Evolutionary conservation across 2,888 invertebrate genomes (phyloP).

Genomic region (Sinodicranocentrus sp.): DNA sequence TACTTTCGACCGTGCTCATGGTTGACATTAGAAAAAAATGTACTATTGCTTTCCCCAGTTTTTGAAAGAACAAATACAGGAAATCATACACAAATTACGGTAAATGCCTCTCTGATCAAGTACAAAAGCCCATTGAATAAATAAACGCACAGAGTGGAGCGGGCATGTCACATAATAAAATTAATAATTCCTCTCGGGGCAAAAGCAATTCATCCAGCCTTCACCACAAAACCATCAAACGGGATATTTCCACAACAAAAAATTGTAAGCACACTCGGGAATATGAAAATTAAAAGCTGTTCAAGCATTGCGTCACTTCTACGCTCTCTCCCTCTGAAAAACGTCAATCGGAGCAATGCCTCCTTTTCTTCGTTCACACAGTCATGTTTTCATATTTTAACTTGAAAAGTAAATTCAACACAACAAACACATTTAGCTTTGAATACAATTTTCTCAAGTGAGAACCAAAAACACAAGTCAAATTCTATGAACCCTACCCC

Average conservation of each 20-base stretch:
- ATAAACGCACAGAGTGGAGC: too few relatives aligned
- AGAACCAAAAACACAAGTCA: too few relatives aligned
- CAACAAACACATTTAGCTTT: neutral
- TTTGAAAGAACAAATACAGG: too few relatives aligned
- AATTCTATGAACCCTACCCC: too few relatives aligned
- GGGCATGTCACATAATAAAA: neutral
- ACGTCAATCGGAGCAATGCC: conserved; percentile 5
- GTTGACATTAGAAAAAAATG: too few relatives aligned
- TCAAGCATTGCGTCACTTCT: neutral
- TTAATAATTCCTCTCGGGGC: neutral
- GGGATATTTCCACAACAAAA: conserved; percentile 12
- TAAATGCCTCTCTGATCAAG: too few relatives aligned
- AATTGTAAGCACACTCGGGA: neutral
- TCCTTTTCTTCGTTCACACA: neutral
- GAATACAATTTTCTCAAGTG: conserved; percentile 10
- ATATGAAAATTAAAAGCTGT: conserved; percentile 45
- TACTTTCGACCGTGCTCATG: too few relatives aligned
- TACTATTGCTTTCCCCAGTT: too few relatives aligned
- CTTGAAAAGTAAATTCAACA: neutral
- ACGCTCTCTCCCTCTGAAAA: neutral
- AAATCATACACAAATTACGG: too few relatives aligned
- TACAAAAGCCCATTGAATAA: too few relatives aligned
- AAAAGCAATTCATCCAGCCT: too few relatives aligned
- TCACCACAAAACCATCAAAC: conserved; percentile 44
- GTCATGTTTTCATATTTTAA: neutral